Evolutionary conservation across 2,888 invertebrate genomes (phyloP), one percentile per base, ranked within the genome.

Genomic region (Sphaerophoria rueppellii): DNA sequence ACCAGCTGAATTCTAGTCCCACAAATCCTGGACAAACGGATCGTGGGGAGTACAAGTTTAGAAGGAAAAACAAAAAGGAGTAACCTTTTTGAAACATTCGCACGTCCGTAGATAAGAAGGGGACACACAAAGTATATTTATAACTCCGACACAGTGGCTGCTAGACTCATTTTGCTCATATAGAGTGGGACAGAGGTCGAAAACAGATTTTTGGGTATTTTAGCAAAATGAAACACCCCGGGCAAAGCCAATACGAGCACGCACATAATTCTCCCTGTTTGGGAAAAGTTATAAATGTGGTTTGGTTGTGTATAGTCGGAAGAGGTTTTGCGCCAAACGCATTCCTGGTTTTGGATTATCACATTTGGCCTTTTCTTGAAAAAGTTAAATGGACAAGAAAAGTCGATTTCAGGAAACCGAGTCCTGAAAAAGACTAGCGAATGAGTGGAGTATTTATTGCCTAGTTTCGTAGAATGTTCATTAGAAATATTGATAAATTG

Each of bases 271-370:
- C 73, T 76, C 55, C 76, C 73, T 70, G 85, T 77, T 81, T 89
- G 89, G 40, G 12, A 43, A 89, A 89, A 90, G 90, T 90, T 90
- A 90, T 90, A 89, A 90, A 89, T 90, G 90, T 88, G 90, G 90
- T 90, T 90, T 90, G 24, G 24, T 24, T 24, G 1, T 24, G 24
- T 88, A 43, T 60, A 88, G 89, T 78, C 74, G 9, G 63, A 73
- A 60, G 82, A 82, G 55, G 76, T 81, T 76, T 70, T 63, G 37
- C 34, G 37, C 43, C 24, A 43, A 65, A 73, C 85, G 81, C 72
- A 85, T 85, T 85, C 73, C 76, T n/a, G 52, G 76, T 81, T 85
- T 67, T 48, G 58, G 69, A 76, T 70, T 72, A 58, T 80, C 76
- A 85, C 76, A 81, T 80, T 85, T 81, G 81, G 85, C 85, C 81